These are phyloP conservation scores for Drosophila recens DNA, from an alignment of 2,888 invertebrate species.

Conservation along the genomic window DNA sequence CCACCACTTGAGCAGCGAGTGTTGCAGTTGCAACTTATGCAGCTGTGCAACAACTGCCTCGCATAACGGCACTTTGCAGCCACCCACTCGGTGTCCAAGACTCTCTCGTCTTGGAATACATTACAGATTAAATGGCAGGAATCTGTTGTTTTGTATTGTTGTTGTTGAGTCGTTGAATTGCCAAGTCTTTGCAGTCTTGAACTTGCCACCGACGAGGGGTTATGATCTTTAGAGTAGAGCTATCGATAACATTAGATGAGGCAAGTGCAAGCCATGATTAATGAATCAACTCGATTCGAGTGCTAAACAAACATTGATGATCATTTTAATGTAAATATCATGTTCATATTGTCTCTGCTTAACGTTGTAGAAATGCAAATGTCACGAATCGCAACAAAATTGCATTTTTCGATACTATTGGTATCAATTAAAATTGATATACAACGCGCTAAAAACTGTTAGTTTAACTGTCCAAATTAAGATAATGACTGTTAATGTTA, in stretches of 20 bases:
- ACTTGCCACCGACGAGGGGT: slow-evolving; percentile 60
- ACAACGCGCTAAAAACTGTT: not conserved
- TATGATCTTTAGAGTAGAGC: slow-evolving; percentile 11
- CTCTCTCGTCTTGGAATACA: slow-evolving; percentile 22
- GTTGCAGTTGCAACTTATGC: slow-evolving; percentile 25
- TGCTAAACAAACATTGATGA: slow-evolving; percentile 23
- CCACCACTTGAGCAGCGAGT: slow-evolving; percentile 10
- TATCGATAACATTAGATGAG: slow-evolving; percentile 35
- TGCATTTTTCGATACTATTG: slow-evolving; percentile 5
- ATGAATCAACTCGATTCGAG: slow-evolving; percentile 44
- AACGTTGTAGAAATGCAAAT: slow-evolving; percentile 11
- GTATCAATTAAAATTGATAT: not conserved
- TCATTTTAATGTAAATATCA: slow-evolving; percentile 14
- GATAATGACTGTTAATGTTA: not conserved
- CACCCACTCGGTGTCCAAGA: slow-evolving; percentile 55
- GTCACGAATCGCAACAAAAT: slow-evolving; percentile 12
- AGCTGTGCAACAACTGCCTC: slow-evolving; percentile 21
- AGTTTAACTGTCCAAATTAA: not conserved
- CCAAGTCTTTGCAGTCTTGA: slow-evolving; percentile 46
- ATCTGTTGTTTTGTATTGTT: slow-evolving; percentile 15
- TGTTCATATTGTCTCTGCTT: not conserved
- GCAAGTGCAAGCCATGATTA: slow-evolving; percentile 52
- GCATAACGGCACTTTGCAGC: slow-evolving; percentile 52
- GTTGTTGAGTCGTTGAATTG: slow-evolving; percentile 5
- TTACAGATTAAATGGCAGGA: slow-evolving; percentile 27